These are phyloP conservation scores for Margaritifera margaritifera DNA, from an alignment of 2,888 invertebrate species.

Conservation along the genomic window DNA sequence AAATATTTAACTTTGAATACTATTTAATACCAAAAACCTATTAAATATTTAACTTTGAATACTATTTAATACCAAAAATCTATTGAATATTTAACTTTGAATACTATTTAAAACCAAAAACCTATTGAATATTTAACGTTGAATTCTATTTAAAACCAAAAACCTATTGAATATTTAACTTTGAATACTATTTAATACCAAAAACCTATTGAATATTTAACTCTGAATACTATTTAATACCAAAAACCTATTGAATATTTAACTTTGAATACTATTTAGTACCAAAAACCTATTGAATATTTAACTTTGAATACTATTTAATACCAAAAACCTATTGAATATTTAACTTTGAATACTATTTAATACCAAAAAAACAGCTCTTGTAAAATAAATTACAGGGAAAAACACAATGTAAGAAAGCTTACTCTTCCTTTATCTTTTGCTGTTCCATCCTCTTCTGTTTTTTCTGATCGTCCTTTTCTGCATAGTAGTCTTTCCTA, in stretches of 20 bases:
- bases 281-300: background rate
- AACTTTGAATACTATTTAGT: background rate
- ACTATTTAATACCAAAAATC: background rate
- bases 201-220: too few species aligned
- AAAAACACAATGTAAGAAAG: background rate
- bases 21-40: background rate
- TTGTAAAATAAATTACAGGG: background rate
- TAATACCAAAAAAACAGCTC: background rate
- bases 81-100: background rate
- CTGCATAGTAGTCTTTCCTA: constrained; percentile 73
- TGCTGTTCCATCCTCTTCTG: constrained; percentile 57
- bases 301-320: background rate
- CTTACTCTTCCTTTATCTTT: constrained; percentile 66
- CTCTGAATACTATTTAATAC: background rate
- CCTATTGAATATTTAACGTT: too few species aligned
- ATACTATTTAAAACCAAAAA: background rate
- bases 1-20: background rate
- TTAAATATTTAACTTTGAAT: background rate
- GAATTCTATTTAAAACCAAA: background rate
- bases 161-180: too few species aligned
- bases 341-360: background rate
- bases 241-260: background rate
- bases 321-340: background rate
- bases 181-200: background rate
- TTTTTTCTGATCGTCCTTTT: constrained; percentile 75